Percentiles rank a stretch among this genome's conserved stretches.
Conservation (phyloP, 2,797 vertebrate species). For the Aldrovandia affinis region DNA sequence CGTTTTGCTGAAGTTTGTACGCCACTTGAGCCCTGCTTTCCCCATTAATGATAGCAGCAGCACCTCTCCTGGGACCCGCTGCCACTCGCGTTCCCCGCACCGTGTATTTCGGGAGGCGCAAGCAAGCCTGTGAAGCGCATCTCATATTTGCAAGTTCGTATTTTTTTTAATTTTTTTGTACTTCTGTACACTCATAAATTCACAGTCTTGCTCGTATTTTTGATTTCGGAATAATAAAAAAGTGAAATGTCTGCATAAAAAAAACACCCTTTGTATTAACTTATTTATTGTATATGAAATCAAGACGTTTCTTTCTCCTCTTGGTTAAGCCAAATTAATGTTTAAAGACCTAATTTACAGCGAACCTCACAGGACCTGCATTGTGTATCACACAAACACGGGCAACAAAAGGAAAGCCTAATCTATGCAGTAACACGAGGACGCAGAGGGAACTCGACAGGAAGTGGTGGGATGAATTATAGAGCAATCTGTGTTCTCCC, state of each 20-base stretch:
- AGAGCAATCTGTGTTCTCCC: constrained; percentile 79
- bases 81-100: constrained; percentile 74
- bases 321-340: constrained; percentile 82
- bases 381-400: constrained; percentile 78
- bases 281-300: constrained; percentile 84
- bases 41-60: constrained; percentile 83
- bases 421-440: constrained; percentile 73
- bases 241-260: constrained; percentile 52
- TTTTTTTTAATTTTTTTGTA: constrained; percentile 76
- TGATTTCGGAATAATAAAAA: constrained; percentile 67
- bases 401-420: constrained; percentile 80
- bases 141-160: constrained; percentile 70
- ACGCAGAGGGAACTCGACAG: constrained; percentile 69
- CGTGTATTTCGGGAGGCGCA: constrained; percentile 82
- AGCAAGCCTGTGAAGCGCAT: constrained; percentile 76
- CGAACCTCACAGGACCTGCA: constrained; percentile 74
- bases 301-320: constrained; percentile 67
- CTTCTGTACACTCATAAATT: constrained; percentile 74
- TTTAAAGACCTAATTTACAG: constrained; percentile 84
- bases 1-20: constrained; percentile 88
- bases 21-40: constrained; percentile 80
- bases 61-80: constrained; percentile 79
- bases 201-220: constrained; percentile 63
- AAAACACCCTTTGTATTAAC: constrained; percentile 79
- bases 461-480: constrained; percentile 79